These are phyloP conservation scores for Eustalomyia histrio DNA, from an alignment of 2,888 invertebrate genomes.

Conservation along the genomic window DNA sequence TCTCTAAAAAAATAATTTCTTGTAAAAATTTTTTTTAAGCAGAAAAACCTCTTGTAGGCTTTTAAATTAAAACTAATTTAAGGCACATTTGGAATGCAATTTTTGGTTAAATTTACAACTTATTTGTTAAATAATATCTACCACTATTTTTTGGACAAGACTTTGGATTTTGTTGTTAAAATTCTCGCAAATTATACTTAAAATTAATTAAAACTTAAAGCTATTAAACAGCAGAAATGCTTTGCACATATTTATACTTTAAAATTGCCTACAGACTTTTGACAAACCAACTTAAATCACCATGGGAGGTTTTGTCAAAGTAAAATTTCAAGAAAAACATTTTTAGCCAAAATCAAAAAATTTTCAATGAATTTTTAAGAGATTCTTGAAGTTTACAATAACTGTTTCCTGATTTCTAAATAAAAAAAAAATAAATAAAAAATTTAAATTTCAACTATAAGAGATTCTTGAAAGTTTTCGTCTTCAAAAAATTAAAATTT, in stretches of 20 bases:
- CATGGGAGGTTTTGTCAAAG: no score
- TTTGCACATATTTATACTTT: conserved; percentile 49
- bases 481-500: no score
- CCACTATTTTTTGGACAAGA: conserved; percentile 72
- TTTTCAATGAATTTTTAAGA: no score
- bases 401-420: no score
- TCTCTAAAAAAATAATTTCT: background rate
- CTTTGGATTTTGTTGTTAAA: conserved; percentile 75
- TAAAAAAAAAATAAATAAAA: no score
- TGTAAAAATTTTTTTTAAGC: background rate
- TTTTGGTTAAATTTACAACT: conserved; percentile 44
- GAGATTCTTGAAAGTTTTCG: no score
- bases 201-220: conserved; percentile 30
- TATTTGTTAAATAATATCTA: conserved; percentile 37
- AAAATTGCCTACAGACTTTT: background rate
- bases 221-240: conserved; percentile 63
- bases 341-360: no score
- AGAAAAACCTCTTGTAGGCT: conserved; percentile 30
- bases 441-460: no score
- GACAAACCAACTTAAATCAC: no score
- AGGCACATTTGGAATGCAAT: conserved; percentile 78
- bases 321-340: no score
- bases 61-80: conserved; percentile 63
- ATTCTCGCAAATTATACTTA: conserved; percentile 1
- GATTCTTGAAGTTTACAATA: no score